phyloP scores from a whole-genome alignment of 2,113 vertebrate species.

The Irena cyanogastra region DNA sequence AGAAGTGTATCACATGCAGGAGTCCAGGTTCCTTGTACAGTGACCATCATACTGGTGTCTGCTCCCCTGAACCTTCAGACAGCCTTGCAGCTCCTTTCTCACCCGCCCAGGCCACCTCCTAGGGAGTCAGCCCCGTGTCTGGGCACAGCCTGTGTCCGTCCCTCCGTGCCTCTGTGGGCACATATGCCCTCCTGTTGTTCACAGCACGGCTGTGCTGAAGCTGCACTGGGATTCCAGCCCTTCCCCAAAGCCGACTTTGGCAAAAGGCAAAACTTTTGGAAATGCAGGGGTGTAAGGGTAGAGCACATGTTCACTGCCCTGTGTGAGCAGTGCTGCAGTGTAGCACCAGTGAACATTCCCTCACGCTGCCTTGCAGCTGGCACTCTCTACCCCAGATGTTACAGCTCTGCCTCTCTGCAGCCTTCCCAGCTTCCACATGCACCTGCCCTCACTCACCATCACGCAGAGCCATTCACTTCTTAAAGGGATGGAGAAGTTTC shows the following conservation, averaged over 20 bases:
- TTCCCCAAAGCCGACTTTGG: neutral
- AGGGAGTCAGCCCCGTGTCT: neutral
- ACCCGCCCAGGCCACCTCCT: neutral
- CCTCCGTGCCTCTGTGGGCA: fast-evolving
- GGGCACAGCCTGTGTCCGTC: neutral
- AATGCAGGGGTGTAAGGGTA: neutral
- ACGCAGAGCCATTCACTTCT: neutral
- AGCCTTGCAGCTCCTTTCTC: neutral
- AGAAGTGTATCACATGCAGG: fast-evolving
- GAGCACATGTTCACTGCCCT: neutral
- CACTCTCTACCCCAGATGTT: fast-evolving
- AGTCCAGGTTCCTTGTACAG: neutral
- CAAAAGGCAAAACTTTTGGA: neutral
- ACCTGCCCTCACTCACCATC: neutral
- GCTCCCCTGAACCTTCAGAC: fast-evolving
- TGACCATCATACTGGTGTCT: neutral
- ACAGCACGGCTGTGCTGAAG: fast-evolving
- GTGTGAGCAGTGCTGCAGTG: neutral
- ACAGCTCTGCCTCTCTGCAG: neutral
- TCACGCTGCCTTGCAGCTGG: neutral
- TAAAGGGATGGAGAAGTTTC: neutral
- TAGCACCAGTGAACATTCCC: neutral
- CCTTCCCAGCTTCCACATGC: neutral
- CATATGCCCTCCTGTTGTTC: neutral
- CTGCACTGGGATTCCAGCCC: neutral